Percentiles rank a stretch among this genome's conserved stretches.
Evolutionary conservation across 2,113 vertebrate species (phyloP).

Genomic region (Atlantisia rogersi): DNA sequence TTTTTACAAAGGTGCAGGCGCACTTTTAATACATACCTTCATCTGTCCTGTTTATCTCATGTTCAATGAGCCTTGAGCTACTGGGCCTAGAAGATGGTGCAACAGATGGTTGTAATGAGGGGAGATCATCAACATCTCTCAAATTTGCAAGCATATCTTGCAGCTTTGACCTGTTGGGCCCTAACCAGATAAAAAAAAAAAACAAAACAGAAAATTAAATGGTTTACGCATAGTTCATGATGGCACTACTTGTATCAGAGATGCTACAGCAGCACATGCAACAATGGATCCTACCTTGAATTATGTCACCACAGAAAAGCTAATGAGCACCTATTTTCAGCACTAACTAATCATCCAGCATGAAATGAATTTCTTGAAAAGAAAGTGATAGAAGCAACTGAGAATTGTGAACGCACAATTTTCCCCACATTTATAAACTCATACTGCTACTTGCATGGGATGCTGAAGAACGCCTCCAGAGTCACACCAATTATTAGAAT

Average conservation of each 20-base stretch:
- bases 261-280: slow-evolving; percentile 46
- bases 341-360: slow-evolving; percentile 53
- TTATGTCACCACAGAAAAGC: slow-evolving; percentile 23
- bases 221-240: slow-evolving; percentile 35
- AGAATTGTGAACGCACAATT: neutral
- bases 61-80: slow-evolving; percentile 88
- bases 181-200: slow-evolving; percentile 73
- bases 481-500: neutral
- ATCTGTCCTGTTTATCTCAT: slow-evolving; percentile 88
- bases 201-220: slow-evolving; percentile 45
- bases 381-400: slow-evolving; percentile 55
- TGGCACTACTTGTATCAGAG: neutral
- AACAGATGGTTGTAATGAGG: slow-evolving; percentile 92
- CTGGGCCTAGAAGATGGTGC: slow-evolving; percentile 87
- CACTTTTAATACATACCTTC: slow-evolving; percentile 81
- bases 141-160: slow-evolving; percentile 99
- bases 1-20: neutral
- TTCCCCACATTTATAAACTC: slow-evolving; percentile 31
- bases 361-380: slow-evolving; percentile 72
- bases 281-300: slow-evolving; percentile 50
- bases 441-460: slow-evolving; percentile 38
- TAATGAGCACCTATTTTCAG: slow-evolving; percentile 59
- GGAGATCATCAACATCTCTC: slow-evolving; percentile 93
- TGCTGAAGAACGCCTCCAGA: slow-evolving; percentile 45
- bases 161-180: slow-evolving; percentile 96